Conservation (phyloP, 53 echinoderm and acorn worm species). For the Stichopus horrens region DNA sequence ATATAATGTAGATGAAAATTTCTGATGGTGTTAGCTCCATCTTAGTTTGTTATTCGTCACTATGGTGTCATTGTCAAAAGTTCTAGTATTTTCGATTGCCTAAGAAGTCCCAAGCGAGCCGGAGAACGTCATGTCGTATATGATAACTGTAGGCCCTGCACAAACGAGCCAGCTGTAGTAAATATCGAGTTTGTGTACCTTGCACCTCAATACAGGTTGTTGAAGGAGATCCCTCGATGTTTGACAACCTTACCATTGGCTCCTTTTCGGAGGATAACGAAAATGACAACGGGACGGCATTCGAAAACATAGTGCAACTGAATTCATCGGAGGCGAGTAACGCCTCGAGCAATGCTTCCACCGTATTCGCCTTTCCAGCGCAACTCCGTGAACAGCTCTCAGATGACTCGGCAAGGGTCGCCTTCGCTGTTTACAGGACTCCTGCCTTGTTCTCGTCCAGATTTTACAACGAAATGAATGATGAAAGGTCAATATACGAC, state of each 20-base stretch:
- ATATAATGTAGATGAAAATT: too few relatives aligned
- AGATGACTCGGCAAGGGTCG: background rate
- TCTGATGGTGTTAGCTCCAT: too few relatives aligned
- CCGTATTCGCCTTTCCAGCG: background rate
- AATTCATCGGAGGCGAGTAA: background rate
- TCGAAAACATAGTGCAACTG: background rate
- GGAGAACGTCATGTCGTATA: too few relatives aligned
- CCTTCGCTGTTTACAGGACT: constrained; percentile 18
- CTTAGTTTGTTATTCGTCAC: too few relatives aligned
- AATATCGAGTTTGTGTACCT: too few relatives aligned
- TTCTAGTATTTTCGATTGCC: too few relatives aligned
- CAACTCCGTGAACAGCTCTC: background rate
- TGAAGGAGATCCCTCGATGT: constrained; percentile 5
- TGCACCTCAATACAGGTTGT: background rate
- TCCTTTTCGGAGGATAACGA: background rate
- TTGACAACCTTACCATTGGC: background rate
- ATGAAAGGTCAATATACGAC: background rate
- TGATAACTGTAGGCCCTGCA: too few relatives aligned
- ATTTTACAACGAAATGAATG: background rate
- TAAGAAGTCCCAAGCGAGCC: too few relatives aligned
- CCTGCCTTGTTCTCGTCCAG: constrained; percentile 7
- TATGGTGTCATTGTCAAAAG: too few relatives aligned
- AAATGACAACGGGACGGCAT: background rate
- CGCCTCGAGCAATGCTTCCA: background rate
- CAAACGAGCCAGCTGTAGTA: too few relatives aligned